Conservation (phyloP, 2,113 vertebrate species). For the Caracal caracal region DNA sequence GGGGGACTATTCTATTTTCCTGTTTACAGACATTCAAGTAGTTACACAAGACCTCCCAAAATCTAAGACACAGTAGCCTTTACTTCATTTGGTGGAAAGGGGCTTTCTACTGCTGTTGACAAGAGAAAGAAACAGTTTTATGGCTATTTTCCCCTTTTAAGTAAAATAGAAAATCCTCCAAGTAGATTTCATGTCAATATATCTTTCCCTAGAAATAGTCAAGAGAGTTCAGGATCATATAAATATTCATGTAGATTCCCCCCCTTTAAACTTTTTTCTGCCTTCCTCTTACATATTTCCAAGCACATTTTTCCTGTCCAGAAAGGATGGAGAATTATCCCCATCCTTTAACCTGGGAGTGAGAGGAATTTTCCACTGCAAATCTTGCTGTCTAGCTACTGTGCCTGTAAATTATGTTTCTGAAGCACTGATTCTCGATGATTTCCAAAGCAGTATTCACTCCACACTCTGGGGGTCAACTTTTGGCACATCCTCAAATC, state of each 20-base stretch:
- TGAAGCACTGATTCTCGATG: conserved; percentile 51
- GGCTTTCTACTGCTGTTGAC: neutral
- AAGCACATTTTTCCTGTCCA: conserved; percentile 57
- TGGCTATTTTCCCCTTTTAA: neutral
- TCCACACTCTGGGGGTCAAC: conserved; percentile 1
- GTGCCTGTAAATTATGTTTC: conserved; percentile 60
- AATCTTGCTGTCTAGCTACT: conserved; percentile 40
- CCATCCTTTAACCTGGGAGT: conserved; percentile 6
- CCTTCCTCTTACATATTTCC: conserved; percentile 61
- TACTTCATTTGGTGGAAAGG: conserved; percentile 37
- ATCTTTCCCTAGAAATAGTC: conserved; percentile 25
- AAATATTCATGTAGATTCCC: conserved; percentile 51
- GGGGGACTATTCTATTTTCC: neutral
- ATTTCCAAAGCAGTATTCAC: conserved; percentile 63
- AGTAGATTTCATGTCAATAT: conserved; percentile 30
- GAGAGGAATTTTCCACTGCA: conserved; percentile 56
- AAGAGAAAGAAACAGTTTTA: neutral
- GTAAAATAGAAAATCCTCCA: conserved; percentile 42
- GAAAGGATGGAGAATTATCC: conserved; percentile 15
- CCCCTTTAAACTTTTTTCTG: conserved; percentile 2
- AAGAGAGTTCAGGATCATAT: conserved; percentile 45
- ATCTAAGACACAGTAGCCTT: conserved; percentile 24
- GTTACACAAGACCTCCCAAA: neutral
- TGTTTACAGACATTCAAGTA: conserved; percentile 44
- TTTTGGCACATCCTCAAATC: conserved; percentile 54